Conservation (phyloP, 1,140 invertebrate species). For the Drosophila gunungcola region DNA sequence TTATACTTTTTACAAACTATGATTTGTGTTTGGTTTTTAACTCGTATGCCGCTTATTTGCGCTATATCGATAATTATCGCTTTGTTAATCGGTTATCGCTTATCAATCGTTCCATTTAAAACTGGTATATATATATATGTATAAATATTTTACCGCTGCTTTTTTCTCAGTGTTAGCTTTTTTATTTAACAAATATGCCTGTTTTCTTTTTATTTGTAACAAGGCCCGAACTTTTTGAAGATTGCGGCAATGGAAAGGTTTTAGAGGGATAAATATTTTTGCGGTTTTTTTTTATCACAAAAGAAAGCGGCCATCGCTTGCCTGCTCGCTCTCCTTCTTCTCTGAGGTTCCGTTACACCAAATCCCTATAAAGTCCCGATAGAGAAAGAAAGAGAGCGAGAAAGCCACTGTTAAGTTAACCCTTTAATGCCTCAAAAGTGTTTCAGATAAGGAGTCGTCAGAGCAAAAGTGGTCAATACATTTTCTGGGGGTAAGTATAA, state of each 20-base stretch:
- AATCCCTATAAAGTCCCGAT: conserved; percentile 9
- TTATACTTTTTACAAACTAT: conserved; percentile 60
- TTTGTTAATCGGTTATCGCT: conserved; percentile 29
- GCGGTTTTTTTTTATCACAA: conserved; percentile 36
- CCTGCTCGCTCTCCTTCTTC: conserved; percentile 21
- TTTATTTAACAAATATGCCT: conserved; percentile 13
- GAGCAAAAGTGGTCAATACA: neutral
- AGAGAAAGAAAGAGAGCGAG: conserved; percentile 11
- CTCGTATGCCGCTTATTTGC: conserved; percentile 36
- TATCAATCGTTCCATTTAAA: conserved; percentile 41
- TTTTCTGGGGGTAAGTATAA: neutral
- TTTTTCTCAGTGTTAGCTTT: conserved; percentile 5
- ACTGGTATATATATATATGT: conserved; percentile 24
- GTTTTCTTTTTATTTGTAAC: conserved; percentile 14
- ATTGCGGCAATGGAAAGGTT: conserved; percentile 15
- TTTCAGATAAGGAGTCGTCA: neutral
- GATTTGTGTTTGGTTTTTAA: conserved; percentile 72
- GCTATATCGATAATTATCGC: conserved; percentile 33
- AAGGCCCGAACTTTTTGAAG: conserved; percentile 14
- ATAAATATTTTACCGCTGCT: conserved; percentile 24
- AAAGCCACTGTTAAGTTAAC: conserved; percentile 1
- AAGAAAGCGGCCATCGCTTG: conserved; percentile 43
- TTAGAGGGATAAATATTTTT: conserved; percentile 20
- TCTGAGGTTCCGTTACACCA: conserved; percentile 21
- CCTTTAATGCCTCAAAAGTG: conserved; percentile 9